These are phyloP conservation scores for Uropetala carovei DNA, from an alignment of 2,888 invertebrate genomes.

Conservation along the genomic window DNA sequence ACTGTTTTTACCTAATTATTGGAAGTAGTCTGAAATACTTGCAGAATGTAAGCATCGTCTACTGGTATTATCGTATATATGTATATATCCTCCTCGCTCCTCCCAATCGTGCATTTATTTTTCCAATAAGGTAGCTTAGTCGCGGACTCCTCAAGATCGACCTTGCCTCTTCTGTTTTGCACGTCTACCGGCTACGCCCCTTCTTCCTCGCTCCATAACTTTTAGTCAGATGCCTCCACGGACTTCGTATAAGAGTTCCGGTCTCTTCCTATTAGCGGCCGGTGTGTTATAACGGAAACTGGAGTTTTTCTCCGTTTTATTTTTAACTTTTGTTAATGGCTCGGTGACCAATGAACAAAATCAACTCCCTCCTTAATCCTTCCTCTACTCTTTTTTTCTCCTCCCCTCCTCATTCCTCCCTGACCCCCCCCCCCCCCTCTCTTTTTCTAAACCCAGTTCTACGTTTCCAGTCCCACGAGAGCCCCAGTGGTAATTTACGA, in stretches of 20 bases:
- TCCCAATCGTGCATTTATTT: neutral
- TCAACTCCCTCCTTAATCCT: slow-evolving; percentile 11
- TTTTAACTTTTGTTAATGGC: slow-evolving; percentile 2
- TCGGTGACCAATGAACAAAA: neutral
- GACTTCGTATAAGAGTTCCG: neutral
- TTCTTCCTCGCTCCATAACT: neutral
- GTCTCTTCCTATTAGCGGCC: neutral
- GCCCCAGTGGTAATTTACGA: slow-evolving; percentile 48
- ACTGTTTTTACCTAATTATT: too few species aligned
- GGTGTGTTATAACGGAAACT: neutral
- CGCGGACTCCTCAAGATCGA: neutral
- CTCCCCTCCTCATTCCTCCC: neutral
- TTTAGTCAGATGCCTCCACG: too few species aligned
- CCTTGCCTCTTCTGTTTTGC: neutral
- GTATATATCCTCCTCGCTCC: neutral
- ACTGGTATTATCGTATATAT: too few species aligned
- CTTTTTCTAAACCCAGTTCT: slow-evolving; percentile 35
- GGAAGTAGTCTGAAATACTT: too few species aligned
- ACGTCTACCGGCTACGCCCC: neutral
- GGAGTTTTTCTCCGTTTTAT: neutral
- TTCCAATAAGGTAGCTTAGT: neutral
- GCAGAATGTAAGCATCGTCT: too few species aligned
- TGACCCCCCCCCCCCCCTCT: neutral
- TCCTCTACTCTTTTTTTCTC: neutral
- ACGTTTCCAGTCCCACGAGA: slow-evolving; percentile 34